Evolutionary conservation across 2,797 vertebrate species (phyloP).

Genomic region (Euphonia xanthogaster): DNA sequence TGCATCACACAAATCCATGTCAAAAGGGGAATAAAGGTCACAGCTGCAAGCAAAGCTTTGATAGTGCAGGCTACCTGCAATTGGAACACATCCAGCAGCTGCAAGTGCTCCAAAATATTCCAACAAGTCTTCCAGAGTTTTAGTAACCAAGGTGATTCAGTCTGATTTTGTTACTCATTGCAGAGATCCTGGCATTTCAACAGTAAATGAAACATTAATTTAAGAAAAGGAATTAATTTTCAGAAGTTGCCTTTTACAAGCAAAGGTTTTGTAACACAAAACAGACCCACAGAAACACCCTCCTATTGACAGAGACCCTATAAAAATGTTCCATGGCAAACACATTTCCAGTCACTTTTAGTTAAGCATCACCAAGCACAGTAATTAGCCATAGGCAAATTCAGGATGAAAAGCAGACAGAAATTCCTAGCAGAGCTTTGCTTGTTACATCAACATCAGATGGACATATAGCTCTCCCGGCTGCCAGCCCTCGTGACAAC

Average conservation of each 20-base stretch:
- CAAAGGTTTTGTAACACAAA: background rate
- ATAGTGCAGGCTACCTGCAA: background rate
- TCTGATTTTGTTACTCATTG: background rate
- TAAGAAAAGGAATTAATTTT: background rate
- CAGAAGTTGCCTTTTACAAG: background rate
- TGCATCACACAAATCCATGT: background rate
- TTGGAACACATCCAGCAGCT: background rate
- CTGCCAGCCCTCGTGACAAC: background rate
- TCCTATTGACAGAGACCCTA: background rate
- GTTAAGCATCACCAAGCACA: background rate
- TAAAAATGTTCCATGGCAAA: background rate
- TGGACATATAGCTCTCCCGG: background rate
- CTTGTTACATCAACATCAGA: background rate
- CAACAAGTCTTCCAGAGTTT: background rate
- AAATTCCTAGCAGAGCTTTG: background rate
- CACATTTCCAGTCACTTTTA: background rate
- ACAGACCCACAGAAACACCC: background rate
- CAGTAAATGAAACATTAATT: background rate
- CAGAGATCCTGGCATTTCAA: background rate
- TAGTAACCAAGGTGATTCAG: background rate
- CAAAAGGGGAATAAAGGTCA: background rate
- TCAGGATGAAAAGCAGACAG: slow-evolving; percentile 15
- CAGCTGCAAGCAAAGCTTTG: background rate
- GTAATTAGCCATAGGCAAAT: background rate
- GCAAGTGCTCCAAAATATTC: background rate